Evolutionary conservation across 2,888 invertebrate species (phyloP), one percentile per base, ranked within the genome.

Genomic region (Ligdia adustata): DNA sequence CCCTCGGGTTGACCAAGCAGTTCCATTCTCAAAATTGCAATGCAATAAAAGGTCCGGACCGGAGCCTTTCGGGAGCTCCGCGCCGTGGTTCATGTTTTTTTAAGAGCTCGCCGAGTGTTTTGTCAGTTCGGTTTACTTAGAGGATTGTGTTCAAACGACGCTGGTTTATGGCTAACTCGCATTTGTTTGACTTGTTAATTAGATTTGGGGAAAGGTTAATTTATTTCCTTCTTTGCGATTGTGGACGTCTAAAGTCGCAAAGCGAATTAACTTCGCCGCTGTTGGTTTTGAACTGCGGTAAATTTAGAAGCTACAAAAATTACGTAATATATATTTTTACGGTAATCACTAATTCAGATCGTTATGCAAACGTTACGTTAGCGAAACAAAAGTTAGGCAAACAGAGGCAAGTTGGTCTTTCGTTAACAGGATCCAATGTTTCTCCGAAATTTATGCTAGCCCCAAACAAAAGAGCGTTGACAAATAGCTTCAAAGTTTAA

Each of bases 11-110:
- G 51, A 51, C 56, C 51, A 56, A 56, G 49, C 62, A 64, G 64
- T 76, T 79, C 78, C 76, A 82, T 82, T 81, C 79, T 73, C 64
- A 72, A 80, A 82, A 82, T 82, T 82, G 79, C 81, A 71, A 70
- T 62, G 65, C 71, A 59, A 74, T 75, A 72, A 76, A 70, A 57
- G 52, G 47, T 49, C 49, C 56, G 48, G 52, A 57, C 53, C 51
- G 55, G 44, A 55, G 60, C 62, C 71, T 68, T 62, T 53, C 29
- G 69, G 69, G 68, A 70, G 51, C 49, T 60, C 50, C 15, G 55
- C 35, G 46, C 50, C 42, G 50, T 57, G 52, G 35, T 61, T 55
- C 60, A 59, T 67, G 57, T 66, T 56, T 61, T 62, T 62, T 64
- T 67, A 66, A 64, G 57, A 60, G 59, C 50, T 55, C 28, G 39